Conservation (phyloP, 2,797 vertebrate species). For the Chloroceryle inda region DNA sequence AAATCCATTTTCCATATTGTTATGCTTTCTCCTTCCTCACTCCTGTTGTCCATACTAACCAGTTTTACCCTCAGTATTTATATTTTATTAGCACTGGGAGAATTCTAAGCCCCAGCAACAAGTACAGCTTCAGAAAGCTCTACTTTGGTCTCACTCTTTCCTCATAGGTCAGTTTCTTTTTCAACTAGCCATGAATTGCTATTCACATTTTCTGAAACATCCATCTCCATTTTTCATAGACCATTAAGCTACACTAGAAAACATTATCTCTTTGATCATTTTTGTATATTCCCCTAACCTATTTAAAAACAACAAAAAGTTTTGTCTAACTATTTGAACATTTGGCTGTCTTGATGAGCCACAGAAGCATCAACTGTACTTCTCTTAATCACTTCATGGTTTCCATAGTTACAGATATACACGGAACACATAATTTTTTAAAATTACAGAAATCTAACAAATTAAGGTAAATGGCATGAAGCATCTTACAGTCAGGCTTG, state of each 20-base stretch:
- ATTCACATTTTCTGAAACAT: neutral
- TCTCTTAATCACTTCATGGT: neutral
- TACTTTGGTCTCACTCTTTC: neutral
- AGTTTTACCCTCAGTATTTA: neutral
- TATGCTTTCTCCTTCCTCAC: neutral
- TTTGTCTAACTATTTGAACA: neutral
- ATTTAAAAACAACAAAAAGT: neutral
- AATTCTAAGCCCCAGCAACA: neutral
- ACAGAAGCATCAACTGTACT: neutral
- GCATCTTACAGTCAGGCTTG: neutral
- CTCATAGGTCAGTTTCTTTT: neutral
- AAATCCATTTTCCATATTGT: neutral
- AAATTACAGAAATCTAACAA: neutral
- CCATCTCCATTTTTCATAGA: neutral
- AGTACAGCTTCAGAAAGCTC: neutral
- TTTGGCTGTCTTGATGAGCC: neutral
- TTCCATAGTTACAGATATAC: slow-evolving; percentile 10
- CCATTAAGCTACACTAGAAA: neutral
- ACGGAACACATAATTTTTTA: neutral
- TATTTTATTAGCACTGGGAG: neutral
- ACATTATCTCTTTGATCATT: neutral
- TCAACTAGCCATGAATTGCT: neutral
- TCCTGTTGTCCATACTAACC: neutral
- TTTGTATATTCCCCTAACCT: neutral
- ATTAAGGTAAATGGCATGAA: neutral